Evolutionary conservation across 2,888 invertebrate genomes (phyloP).

Genomic region (Papilio elwesi): DNA sequence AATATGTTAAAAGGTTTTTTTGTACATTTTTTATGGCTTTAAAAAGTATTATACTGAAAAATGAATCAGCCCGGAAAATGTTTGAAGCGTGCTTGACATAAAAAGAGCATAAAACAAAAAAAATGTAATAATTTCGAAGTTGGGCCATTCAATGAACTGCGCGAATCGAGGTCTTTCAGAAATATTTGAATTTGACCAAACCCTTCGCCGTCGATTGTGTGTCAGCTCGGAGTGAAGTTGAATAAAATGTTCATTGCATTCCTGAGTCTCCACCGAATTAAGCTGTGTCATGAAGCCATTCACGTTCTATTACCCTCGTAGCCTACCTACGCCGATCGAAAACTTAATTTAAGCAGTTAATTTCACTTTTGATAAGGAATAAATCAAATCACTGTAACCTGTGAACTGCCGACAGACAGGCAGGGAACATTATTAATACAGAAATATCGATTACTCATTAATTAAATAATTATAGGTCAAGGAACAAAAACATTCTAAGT

Average conservation of each 20-base stretch:
- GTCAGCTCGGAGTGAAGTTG: not conserved
- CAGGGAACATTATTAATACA: too few relatives aligned
- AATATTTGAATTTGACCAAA: not conserved
- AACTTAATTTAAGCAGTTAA: not conserved
- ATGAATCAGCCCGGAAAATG: not conserved
- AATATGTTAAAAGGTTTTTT: too few relatives aligned
- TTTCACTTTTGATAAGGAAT: too few relatives aligned
- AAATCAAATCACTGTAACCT: too few relatives aligned
- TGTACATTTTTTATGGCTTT: not conserved
- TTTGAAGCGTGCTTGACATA: conserved; percentile 1
- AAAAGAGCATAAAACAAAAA: conserved; percentile 2
- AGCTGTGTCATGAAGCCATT: conserved; percentile 16
- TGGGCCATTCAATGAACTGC: conserved; percentile 4
- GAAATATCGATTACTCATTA: too few relatives aligned
- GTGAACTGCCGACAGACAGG: too few relatives aligned
- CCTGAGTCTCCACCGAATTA: not conserved
- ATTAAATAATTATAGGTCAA: too few relatives aligned
- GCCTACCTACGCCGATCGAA: not conserved
- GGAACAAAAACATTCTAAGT: too few relatives aligned
- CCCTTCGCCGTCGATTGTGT: not conserved
- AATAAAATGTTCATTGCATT: conserved; percentile 14
- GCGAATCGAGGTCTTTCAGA: not conserved
- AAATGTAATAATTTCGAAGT: not conserved
- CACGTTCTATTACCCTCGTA: not conserved
- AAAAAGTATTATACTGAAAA: conserved; percentile 1